Conservation (phyloP, 1,140 invertebrate genomes). For the Monochamus saltuarius region DNA sequence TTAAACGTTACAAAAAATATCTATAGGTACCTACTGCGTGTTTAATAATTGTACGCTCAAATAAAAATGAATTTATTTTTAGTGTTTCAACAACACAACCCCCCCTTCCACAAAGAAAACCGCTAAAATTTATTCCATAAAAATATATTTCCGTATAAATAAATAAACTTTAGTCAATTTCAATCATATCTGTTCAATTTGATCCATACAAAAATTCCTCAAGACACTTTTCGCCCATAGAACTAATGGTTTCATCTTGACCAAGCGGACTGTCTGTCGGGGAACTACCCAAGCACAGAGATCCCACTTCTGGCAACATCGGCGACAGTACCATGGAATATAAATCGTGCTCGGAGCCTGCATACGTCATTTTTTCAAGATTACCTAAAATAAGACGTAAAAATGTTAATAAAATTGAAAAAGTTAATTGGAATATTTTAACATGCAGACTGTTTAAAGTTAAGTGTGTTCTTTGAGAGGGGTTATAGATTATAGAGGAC, state of each 20-base stretch:
- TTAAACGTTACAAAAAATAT: too few species aligned
- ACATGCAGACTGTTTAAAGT: too few species aligned
- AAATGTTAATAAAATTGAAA: background rate
- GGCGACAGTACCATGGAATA: conserved; percentile 56
- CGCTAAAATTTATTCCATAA: too few species aligned
- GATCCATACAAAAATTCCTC: conserved; percentile 29
- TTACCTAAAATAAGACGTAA: conserved; percentile 17
- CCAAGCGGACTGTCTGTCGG: conserved; percentile 23
- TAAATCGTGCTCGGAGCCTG: conserved; percentile 45
- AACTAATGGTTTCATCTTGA: background rate
- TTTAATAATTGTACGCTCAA: too few species aligned
- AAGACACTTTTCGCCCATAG: conserved; percentile 32
- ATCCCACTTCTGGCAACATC: conserved; percentile 54
- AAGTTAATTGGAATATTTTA: too few species aligned
- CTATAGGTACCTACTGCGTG: too few species aligned
- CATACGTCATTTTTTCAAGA: conserved; percentile 3
- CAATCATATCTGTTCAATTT: conserved; percentile 11
- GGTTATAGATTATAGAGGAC: too few species aligned
- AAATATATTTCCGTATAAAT: background rate
- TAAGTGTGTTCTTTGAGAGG: too few species aligned
- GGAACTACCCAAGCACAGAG: conserved; percentile 56
- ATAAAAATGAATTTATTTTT: too few species aligned
- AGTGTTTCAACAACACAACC: too few species aligned
- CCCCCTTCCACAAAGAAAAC: too few species aligned
- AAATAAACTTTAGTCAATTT: too few species aligned